phyloP scores from a whole-genome alignment of 2,888 invertebrate species.

The Caenorhabditis sp. region DNA sequence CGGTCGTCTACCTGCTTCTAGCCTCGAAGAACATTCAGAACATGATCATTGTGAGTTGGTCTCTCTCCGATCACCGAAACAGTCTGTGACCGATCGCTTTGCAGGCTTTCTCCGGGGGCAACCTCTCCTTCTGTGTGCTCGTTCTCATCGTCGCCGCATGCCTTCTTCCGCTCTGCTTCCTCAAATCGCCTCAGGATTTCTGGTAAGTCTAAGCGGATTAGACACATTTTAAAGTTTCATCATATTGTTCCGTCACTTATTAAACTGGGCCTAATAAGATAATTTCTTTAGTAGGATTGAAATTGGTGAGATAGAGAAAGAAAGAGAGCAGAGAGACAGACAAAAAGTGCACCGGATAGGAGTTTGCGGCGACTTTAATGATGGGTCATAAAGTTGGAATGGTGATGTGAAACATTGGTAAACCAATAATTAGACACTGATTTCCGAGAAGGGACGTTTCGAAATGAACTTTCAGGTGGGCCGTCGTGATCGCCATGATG shows the following conservation, averaged over 20 bases:
- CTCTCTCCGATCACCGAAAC: background rate
- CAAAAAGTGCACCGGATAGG: slow-evolving; percentile 10
- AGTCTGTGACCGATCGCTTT: slow-evolving; percentile 20
- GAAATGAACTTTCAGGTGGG: slow-evolving; percentile 64
- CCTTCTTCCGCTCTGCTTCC: slow-evolving; percentile 74
- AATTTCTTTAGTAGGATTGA: too few species aligned
- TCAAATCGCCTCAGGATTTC: slow-evolving; percentile 78
- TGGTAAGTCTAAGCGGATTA: slow-evolving; percentile 65
- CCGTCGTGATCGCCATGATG: slow-evolving; percentile 76
- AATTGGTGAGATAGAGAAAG: background rate
- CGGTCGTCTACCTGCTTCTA: slow-evolving; percentile 74
- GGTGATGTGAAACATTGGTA: slow-evolving; percentile 8
- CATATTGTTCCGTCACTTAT: slow-evolving; percentile 38
- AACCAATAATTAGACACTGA: background rate
- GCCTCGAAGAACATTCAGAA: slow-evolving; percentile 77
- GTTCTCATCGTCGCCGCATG: slow-evolving; percentile 72
- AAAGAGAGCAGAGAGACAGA: slow-evolving; percentile 8
- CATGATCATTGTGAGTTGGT: slow-evolving; percentile 66
- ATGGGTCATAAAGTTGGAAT: slow-evolving; percentile 33
- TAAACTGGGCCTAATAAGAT: slow-evolving; percentile 12
- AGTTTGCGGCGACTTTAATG: slow-evolving; percentile 16
- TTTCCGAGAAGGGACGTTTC: background rate
- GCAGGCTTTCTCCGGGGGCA: slow-evolving; percentile 63
- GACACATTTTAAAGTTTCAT: slow-evolving; percentile 31
- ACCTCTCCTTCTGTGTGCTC: slow-evolving; percentile 72